Base-by-base conservation (phyloP, 2,113 vertebrate species). In the Pristiophorus japonicus region DNA sequence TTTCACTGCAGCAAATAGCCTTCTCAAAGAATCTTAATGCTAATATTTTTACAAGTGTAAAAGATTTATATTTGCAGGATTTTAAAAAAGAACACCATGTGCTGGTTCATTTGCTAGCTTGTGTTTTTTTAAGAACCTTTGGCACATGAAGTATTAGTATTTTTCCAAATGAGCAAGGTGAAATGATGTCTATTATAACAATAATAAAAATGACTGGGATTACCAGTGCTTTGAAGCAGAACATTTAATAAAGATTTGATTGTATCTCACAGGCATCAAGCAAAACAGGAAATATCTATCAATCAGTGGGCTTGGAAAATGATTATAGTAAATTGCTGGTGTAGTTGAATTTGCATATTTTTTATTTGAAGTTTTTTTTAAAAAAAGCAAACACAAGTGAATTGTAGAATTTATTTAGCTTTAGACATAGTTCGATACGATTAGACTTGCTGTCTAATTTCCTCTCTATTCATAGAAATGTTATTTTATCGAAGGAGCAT, bases 241-340 rank as follows among this genome's bases (percentile, higher is more conserved):
- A 14, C 47, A 51, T 90, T 90, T 90, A 90, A 55, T 90, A 59
- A 55, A 59, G 27, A 8, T 90, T 90, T 90, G 47, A 59, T 90
- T 90, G 55, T 90, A 55, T 90, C 47, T 34, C 27, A 3, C n/a
- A 81, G 75, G 85, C 27, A 55, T 90, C 27, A 5, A 90, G 27
- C 47, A 90, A 55, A 90, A 90, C 27, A 90, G 27, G 27, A 90
- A 90, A 90, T 51, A 59, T 90, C 51, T 51, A 59, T 90, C 85
- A 85, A 1, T 87, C 45, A 22, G 0, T 34, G 24, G 47, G 51
- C 27, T 90, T 90, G 12, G 30, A 24, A 90, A 87, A 87, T 47
- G 42, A 45, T 87, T 47, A 20, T 47, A 87, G 42, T 51, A 47
- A 87, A 87, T 51, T 88, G 51, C 51, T 59, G 85, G 24, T 90